Evolutionary conservation across 2,888 invertebrate genomes (phyloP).

Genomic region (Sinelater perroti): DNA sequence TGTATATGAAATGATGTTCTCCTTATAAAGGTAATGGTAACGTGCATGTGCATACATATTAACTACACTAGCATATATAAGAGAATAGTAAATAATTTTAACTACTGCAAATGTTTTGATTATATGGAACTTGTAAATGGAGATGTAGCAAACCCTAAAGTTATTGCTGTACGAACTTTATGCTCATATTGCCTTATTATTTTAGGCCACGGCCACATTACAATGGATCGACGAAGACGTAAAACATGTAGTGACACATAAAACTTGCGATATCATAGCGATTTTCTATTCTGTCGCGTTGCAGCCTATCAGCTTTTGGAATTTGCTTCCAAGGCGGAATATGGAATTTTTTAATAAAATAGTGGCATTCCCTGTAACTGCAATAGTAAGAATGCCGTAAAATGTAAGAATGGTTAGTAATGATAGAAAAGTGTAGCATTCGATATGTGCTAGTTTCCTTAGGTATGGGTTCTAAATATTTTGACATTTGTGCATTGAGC

Average conservation of each 20-base stretch:
- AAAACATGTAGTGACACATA: neutral
- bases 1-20: conserved; percentile 16
- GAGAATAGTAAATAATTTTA: conserved; percentile 13
- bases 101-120: conserved; percentile 14
- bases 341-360: neutral
- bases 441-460: conserved; percentile 30
- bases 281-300: conserved; percentile 8
- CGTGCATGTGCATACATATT: conserved; percentile 20
- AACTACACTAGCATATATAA: conserved; percentile 24
- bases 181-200: conserved; percentile 28
- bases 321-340: conserved; percentile 1
- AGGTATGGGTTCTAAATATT: conserved; percentile 24
- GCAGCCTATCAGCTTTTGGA: neutral
- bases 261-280: neutral
- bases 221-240: conserved; percentile 10
- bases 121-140: conserved; percentile 13
- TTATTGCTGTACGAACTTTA: conserved; percentile 20
- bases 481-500: conserved; percentile 22
- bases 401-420: conserved; percentile 26
- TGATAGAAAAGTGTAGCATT: conserved; percentile 24
- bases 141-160: conserved; percentile 11
- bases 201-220: conserved; percentile 9
- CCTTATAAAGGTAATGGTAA: conserved; percentile 11
- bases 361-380: no score
- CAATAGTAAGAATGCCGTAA: conserved; percentile 8